phyloP scores from a whole-genome alignment of 2,888 invertebrate species.

The Spilosoma lubricipeda region DNA sequence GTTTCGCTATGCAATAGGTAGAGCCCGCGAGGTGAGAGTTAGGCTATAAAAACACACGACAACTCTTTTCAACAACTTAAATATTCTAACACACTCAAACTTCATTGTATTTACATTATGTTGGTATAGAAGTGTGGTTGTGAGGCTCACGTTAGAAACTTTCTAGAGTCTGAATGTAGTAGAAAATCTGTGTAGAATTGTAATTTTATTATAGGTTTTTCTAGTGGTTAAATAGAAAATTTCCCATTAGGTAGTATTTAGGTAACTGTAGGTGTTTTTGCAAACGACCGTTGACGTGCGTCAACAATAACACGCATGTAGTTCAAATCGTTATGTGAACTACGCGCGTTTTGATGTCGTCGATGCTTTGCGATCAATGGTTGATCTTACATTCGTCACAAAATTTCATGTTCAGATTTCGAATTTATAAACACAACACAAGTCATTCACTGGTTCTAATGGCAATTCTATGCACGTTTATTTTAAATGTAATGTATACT shows the following conservation, averaged over 20 bases:
- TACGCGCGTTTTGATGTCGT: not conserved
- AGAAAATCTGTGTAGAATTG: not conserved
- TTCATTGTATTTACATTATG: not conserved
- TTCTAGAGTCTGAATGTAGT: not conserved
- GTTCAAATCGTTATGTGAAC: not conserved
- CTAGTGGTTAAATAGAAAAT: not conserved
- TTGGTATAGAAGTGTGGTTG: not conserved
- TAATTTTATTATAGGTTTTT: not conserved
- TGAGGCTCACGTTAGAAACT: not conserved
- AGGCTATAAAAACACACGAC: not conserved
- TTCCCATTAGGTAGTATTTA: not conserved
- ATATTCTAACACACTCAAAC: not conserved
- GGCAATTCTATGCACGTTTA: too few species aligned
- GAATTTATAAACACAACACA: not conserved
- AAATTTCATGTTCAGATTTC: not conserved
- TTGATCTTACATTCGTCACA: not conserved
- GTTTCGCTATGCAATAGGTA: constrained; percentile 1
- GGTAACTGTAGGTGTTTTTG: not conserved
- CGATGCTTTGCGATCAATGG: not conserved
- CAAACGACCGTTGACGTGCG: not conserved
- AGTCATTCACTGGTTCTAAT: not conserved
- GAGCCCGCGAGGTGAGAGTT: not conserved
- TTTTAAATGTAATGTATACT: too few species aligned
- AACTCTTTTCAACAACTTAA: not conserved
- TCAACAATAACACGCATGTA: not conserved